phyloP scores from a whole-genome alignment of 2,888 invertebrate genomes.

The Drosophila kuntzei region DNA sequence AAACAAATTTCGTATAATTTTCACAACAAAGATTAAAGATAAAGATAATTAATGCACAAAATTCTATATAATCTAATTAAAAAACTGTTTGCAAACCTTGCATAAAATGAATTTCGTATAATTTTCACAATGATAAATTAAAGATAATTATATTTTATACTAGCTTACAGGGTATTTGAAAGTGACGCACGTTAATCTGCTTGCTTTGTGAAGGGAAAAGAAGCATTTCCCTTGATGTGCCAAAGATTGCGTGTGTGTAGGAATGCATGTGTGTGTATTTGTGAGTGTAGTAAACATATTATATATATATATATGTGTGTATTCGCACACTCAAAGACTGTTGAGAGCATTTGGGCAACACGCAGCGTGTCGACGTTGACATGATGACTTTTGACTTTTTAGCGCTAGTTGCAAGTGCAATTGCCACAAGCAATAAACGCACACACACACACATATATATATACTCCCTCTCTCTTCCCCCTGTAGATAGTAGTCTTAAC shows the following conservation, averaged over 20 bases:
- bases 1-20: no score
- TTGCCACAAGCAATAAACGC: conserved; percentile 46
- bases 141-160: background rate
- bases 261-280: conserved; percentile 4
- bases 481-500: conserved; percentile 25
- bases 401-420: conserved; percentile 47
- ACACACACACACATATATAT: conserved; percentile 11
- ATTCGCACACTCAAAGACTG: conserved; percentile 18
- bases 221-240: conserved; percentile 47
- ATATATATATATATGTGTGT: background rate
- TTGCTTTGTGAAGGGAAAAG: conserved; percentile 39
- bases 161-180: conserved; percentile 10
- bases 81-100: no score
- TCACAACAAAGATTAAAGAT: no score
- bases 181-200: background rate
- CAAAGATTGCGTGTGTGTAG: conserved; percentile 21
- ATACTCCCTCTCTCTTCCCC: background rate
- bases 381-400: conserved; percentile 59
- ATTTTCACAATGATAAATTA: no score
- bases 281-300: background rate
- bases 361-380: conserved; percentile 43
- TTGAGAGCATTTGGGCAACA: conserved; percentile 37
- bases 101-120: no score
- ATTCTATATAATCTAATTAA: no score
- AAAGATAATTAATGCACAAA: no score